Evolutionary conservation across 92 coral and sea anemone genomes (phyloP).

Genomic region (Epizoanthus illoricatus): DNA sequence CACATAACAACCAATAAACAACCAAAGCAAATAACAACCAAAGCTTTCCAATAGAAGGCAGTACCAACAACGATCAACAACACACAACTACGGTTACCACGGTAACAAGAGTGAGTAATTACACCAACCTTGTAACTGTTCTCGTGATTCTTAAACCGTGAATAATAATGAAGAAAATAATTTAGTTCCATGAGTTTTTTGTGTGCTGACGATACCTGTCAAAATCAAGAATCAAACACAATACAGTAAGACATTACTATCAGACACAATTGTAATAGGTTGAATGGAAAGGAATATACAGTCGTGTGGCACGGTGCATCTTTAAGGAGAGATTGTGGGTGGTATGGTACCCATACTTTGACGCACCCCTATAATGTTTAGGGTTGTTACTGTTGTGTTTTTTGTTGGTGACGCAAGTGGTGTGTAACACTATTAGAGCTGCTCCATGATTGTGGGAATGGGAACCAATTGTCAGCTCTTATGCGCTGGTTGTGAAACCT

Average conservation of each 20-base stretch:
- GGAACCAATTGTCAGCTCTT: too few relatives aligned
- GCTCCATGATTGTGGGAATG: too few relatives aligned
- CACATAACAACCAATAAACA: too few relatives aligned
- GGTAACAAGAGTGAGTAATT: background rate
- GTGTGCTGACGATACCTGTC: slow-evolving; percentile 69
- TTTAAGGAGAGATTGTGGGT: too few relatives aligned
- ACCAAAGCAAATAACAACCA: too few relatives aligned
- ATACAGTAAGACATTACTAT: background rate
- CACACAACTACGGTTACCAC: background rate
- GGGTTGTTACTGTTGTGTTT: too few relatives aligned
- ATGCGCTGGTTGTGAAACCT: background rate
- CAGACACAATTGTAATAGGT: background rate
- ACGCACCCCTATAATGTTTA: too few relatives aligned
- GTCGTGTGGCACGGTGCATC: too few relatives aligned
- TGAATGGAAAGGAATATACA: background rate
- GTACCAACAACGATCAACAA: background rate
- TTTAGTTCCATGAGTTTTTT: slow-evolving; percentile 75
- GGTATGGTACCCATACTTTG: too few relatives aligned
- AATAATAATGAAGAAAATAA: slow-evolving; percentile 94
- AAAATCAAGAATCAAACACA: background rate
- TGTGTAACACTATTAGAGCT: too few relatives aligned
- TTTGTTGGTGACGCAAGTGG: too few relatives aligned
- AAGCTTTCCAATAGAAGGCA: too few relatives aligned
- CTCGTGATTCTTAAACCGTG: slow-evolving; percentile 96
- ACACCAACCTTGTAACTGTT: slow-evolving; percentile 93